Conservation (phyloP, 2,113 vertebrate genomes). For the Gymnocephalus cernua region DNA sequence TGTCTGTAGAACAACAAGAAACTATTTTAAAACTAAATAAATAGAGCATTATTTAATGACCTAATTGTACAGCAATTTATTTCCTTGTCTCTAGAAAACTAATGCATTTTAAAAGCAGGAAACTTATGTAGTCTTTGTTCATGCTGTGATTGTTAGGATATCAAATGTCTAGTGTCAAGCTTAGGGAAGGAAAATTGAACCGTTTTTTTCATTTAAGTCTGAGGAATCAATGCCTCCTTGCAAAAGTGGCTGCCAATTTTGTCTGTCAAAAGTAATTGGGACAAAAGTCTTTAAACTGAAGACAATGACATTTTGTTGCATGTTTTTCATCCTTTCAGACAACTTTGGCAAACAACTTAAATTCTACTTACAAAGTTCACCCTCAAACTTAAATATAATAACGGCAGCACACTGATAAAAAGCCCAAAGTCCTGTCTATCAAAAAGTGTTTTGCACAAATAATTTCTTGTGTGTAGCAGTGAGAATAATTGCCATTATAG, state of each 20-base stretch:
- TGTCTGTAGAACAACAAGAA: slow-evolving; percentile 97
- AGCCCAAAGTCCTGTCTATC: not conserved
- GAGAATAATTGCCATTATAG: slow-evolving; percentile 11
- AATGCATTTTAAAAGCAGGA: not conserved
- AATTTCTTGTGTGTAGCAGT: not conserved
- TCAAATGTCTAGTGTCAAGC: not conserved
- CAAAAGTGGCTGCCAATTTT: not conserved
- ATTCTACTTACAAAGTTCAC: not conserved
- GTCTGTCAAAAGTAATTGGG: not conserved
- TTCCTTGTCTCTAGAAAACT: not conserved
- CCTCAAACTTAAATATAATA: not conserved
- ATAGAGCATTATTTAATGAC: slow-evolving; percentile 97
- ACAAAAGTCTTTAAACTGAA: not conserved
- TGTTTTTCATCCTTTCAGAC: not conserved
- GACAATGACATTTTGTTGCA: not conserved
- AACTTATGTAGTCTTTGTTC: not conserved
- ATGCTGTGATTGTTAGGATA: not conserved
- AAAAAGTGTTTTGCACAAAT: not conserved
- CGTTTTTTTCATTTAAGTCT: not conserved
- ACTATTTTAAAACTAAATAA: slow-evolving; percentile 98
- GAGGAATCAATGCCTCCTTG: not conserved
- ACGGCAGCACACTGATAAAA: not conserved
- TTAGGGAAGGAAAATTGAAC: not conserved
- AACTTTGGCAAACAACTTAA: not conserved
- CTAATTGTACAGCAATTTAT: slow-evolving; percentile 42